phyloP scores from a whole-genome alignment of 2,113 vertebrate species.

The Rhinolophus sinicus region DNA sequence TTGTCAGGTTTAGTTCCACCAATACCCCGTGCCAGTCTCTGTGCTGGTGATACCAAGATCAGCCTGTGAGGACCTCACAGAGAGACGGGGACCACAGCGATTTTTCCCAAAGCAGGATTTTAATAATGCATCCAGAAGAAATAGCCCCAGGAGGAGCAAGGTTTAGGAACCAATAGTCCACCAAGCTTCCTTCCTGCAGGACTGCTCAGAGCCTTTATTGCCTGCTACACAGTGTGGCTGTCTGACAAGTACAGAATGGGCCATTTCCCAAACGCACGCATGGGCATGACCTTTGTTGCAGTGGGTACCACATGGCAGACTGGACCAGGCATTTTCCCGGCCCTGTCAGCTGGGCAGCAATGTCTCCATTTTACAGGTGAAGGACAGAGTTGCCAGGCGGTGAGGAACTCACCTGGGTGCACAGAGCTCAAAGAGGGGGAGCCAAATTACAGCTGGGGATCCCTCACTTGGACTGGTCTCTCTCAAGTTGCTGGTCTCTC shows the following conservation, averaged over 20 bases:
- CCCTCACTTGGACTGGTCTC: background rate
- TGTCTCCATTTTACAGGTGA: background rate
- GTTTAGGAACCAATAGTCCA: background rate
- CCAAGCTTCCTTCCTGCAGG: background rate
- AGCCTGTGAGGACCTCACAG: background rate
- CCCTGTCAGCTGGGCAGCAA: too few relatives aligned
- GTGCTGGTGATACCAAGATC: background rate
- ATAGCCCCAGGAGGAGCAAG: background rate
- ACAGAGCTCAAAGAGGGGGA: background rate
- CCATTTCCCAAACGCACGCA: background rate
- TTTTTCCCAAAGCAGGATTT: background rate
- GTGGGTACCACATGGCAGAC: fast-evolving
- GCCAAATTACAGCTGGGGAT: fast-evolving
- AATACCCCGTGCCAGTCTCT: background rate
- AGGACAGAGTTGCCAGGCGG: background rate
- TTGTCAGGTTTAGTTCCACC: background rate
- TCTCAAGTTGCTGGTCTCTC: background rate
- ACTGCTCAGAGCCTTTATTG: background rate
- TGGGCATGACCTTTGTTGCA: background rate
- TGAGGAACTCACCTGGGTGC: background rate
- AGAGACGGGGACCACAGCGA: fast-evolving
- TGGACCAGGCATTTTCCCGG: too few relatives aligned
- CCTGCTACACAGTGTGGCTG: background rate
- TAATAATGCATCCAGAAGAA: background rate
- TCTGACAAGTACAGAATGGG: background rate